Percentiles rank a stretch among this genome's conserved stretches.
Conservation (phyloP, 2,888 invertebrate genomes). For the Acleris literana region DNA sequence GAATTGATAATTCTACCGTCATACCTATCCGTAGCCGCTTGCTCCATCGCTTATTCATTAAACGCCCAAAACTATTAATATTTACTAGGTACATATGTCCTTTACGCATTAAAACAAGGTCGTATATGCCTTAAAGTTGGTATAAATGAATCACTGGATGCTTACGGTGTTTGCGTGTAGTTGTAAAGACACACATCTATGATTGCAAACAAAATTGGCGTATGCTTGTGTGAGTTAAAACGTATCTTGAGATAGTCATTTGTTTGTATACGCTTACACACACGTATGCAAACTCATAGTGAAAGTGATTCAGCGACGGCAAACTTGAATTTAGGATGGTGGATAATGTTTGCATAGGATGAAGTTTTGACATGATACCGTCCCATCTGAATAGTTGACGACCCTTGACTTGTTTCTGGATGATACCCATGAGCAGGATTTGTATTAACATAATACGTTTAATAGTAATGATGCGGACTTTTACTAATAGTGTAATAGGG, state of each 20-base stretch:
- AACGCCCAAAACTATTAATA: constrained; percentile 34
- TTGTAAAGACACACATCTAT: no score
- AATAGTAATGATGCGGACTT: no score
- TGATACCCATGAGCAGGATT: background rate
- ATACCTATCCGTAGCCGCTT: background rate
- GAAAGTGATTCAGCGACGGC: background rate
- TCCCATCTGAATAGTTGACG: constrained; percentile 33
- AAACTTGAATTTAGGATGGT: background rate
- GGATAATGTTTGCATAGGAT: constrained; percentile 30
- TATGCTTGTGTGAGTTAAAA: no score
- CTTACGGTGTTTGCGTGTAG: no score
- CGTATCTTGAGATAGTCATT: no score
- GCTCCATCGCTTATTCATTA: constrained; percentile 36
- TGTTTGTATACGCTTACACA: no score
- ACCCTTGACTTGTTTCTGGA: constrained; percentile 11
- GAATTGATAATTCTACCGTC: constrained; percentile 34
- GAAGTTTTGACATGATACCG: constrained; percentile 33
- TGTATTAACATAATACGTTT: background rate
- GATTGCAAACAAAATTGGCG: no score
- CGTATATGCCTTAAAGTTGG: background rate
- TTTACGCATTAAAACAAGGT: background rate
- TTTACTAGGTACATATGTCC: constrained; percentile 22
- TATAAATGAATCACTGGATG: background rate
- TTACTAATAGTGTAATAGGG: no score
- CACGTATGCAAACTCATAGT: no score